Base-by-base conservation (phyloP, 1,140 invertebrate genomes). In the Drosophila virilis region DNA sequence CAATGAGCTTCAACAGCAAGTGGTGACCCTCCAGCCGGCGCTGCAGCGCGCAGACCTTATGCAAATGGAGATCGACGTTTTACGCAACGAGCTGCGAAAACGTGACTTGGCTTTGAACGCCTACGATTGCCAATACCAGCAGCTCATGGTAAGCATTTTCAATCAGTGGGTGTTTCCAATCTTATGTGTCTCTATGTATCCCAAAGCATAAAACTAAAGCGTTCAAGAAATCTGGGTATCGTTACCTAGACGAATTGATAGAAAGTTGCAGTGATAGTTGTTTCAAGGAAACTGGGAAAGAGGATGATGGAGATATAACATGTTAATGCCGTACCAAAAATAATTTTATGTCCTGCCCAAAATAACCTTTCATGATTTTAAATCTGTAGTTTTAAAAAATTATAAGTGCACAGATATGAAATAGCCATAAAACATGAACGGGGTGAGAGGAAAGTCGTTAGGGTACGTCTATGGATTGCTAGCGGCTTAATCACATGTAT, bases 101-200 rank as follows among this genome's bases (percentile, higher is more conserved):
- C 74, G 86, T 1, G 86, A 91, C 35, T 37, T 76, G 28, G 83
- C 85, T 0, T 12, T 91, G 6, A 78, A 74, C 55, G 83, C 83
- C 10, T 91, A 91, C 40, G 90, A 91, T 50, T 85, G 77, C 32
- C 90, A 91, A 45, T 91, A 85, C 67, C 77, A 91, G 57, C 90
- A 91, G 52, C 51, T 91, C 6, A 91, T 91, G 90, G 90, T 91
- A 69, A 85, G 78, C 64, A 35, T 33, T 32, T 45, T 5, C 6
- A 8, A 45, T 48, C 37, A 0, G 10, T 35, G 46, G 54, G 13
- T 54, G 10, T 45, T 71, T 6, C 28, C 13, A 55, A 48, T 43
- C 46, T 58, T 51, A 58, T 38, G 35, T 48, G 38, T 58, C 6
- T 17, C n/a, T 22, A 1, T 54, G 15, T 54, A 17, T 54, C 7